Percentiles rank a stretch among this genome's conserved stretches.
These are phyloP conservation scores for Troides oblongomaculatus DNA, from an alignment of 2,888 invertebrate genomes.

Conservation along the genomic window DNA sequence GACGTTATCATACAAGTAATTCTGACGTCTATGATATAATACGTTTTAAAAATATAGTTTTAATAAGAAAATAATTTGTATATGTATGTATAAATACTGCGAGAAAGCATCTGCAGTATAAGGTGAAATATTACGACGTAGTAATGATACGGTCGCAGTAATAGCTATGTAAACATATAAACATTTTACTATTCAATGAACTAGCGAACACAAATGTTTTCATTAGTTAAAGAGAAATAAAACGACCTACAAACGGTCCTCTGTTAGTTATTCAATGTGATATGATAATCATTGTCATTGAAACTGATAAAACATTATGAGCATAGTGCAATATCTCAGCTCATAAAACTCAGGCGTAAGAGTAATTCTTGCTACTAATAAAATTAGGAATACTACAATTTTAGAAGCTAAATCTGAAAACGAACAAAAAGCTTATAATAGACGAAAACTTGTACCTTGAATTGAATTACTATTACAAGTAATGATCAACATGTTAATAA, in stretches of 20 bases:
- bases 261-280: neutral
- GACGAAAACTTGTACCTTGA: no score
- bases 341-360: neutral
- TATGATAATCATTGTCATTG: neutral
- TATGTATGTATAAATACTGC: neutral
- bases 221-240: neutral
- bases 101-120: constrained; percentile 33
- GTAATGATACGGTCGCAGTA: constrained; percentile 41
- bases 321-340: neutral
- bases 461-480: no score
- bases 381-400: no score
- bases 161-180: constrained; percentile 33
- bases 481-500: no score
- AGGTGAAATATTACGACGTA: constrained; percentile 39
- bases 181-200: constrained; percentile 2
- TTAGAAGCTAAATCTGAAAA: no score
- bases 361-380: no score
- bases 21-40: neutral
- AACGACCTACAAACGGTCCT: neutral
- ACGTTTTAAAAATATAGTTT: neutral
- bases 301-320: neutral
- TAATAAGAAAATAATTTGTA: neutral
- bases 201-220: neutral
- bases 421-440: no score
- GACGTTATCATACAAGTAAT: no score